These are phyloP conservation scores for Rhegmatorhina hoffmannsi DNA, from an alignment of 2,113 vertebrate species.

Conservation along the genomic window DNA sequence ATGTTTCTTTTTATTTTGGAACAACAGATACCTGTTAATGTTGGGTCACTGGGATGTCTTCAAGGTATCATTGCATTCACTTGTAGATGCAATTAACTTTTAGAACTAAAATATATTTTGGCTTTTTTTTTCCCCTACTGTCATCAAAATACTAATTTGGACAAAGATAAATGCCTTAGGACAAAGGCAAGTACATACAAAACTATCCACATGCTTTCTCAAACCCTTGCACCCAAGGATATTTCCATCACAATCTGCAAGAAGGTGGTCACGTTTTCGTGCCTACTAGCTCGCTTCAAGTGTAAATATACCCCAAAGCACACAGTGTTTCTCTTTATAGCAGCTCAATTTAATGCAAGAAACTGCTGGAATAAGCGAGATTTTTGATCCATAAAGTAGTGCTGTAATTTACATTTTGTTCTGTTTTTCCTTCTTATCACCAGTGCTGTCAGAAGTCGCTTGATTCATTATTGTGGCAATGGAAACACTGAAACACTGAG, in stretches of 20 bases:
- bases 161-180: neutral
- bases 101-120: neutral
- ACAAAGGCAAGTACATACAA: neutral
- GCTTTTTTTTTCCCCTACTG: neutral
- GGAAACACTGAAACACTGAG: neutral
- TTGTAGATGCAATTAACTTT: neutral
- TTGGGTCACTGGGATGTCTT: neutral
- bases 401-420: neutral
- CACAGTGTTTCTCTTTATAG: neutral
- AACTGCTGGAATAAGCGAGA: neutral
- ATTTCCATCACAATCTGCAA: neutral
- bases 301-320: neutral
- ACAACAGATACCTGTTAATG: neutral
- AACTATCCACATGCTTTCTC: neutral
- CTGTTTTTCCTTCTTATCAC: slow-evolving; percentile 18
- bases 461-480: neutral
- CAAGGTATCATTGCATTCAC: neutral
- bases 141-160: neutral
- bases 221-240: rapidly evolving
- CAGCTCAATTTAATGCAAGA: neutral
- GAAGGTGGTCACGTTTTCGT: neutral
- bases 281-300: neutral
- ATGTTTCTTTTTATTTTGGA: neutral
- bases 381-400: neutral
- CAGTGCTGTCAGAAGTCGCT: neutral